Evolutionary conservation across 1,140 invertebrate species (phyloP), one percentile per base, ranked within the genome.

Genomic region (Colletes gigas): DNA sequence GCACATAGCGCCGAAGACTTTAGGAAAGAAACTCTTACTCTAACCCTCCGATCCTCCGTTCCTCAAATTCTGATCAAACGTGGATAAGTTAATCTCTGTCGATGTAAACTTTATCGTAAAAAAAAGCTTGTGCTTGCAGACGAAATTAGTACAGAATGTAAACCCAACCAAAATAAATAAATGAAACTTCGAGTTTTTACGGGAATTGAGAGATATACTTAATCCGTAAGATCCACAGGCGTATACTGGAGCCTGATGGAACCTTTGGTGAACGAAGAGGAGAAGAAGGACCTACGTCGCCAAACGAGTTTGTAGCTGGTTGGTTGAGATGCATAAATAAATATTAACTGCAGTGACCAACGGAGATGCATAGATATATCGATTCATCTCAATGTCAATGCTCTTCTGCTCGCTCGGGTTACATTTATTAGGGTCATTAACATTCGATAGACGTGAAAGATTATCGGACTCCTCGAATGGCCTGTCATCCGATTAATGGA

Each of bases 381-480:
- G 87, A 87, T 88, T 91, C 91, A 91, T 91, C 90, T 91, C 87
- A 89, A 89, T 92, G 92, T 91, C 92, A 92, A 90, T 92, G 92
- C 90, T 91, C 88, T 83, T 83, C 78, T 86, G 82, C 81, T 78
- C 84, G 86, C 88, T 91, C 88, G 83, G 92, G 89, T 92, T 91
- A 91, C 90, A 89, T 92, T 93, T 89, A 92, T 93, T 92, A 92
- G 82, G 90, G 89, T 92, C 91, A 90, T 93, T 93, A 92, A 91
- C 91, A 92, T 92, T 85, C 87, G 89, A 93, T 92, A 92, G 79
- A 84, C 87, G 89, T 90, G 89, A 81, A 84, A 91, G 88, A 88
- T 88, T 82, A 77, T 76, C 47, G 65, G 47, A 39, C 57, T 65
- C 66, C 65, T 83, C 62, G 55, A 60, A 55, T 54, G 30, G 60